Evolutionary conservation across 2,113 vertebrate genomes (phyloP).

Genomic region (Albula glossodonta): DNA sequence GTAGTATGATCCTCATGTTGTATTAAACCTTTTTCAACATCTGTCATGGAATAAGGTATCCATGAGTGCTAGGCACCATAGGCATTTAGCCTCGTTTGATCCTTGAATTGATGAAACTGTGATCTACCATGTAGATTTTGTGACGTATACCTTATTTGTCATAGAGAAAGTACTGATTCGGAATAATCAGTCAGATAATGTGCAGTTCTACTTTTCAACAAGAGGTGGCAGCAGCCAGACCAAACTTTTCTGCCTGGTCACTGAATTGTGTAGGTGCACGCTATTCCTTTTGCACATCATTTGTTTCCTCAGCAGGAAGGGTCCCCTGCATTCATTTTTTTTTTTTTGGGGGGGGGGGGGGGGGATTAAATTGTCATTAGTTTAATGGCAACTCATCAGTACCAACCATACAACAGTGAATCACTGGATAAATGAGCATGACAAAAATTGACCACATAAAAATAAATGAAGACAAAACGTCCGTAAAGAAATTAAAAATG

Average conservation of each 20-base stretch:
- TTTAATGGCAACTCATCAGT: neutral
- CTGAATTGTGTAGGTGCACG: neutral
- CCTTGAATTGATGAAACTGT: neutral
- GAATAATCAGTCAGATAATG: neutral
- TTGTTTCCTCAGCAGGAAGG: neutral
- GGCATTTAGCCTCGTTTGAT: neutral
- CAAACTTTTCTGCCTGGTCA: slow-evolving; percentile 2
- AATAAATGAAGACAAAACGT: neutral
- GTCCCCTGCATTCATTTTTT: neutral
- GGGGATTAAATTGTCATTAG: neutral
- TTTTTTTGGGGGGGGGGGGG: too few relatives aligned
- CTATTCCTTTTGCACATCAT: neutral
- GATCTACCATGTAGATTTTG: neutral
- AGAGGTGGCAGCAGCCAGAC: slow-evolving; percentile 3
- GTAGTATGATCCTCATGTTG: neutral
- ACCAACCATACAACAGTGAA: neutral
- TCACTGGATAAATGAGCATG: neutral
- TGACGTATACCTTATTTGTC: neutral
- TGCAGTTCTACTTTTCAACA: neutral
- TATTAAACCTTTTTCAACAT: neutral
- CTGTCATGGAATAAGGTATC: neutral
- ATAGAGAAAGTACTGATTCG: neutral
- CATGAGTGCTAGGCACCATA: neutral
- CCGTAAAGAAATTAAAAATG: neutral
- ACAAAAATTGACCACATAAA: neutral